Base-by-base conservation (phyloP, 2,797 vertebrate genomes). In the Carduelis carduelis region DNA sequence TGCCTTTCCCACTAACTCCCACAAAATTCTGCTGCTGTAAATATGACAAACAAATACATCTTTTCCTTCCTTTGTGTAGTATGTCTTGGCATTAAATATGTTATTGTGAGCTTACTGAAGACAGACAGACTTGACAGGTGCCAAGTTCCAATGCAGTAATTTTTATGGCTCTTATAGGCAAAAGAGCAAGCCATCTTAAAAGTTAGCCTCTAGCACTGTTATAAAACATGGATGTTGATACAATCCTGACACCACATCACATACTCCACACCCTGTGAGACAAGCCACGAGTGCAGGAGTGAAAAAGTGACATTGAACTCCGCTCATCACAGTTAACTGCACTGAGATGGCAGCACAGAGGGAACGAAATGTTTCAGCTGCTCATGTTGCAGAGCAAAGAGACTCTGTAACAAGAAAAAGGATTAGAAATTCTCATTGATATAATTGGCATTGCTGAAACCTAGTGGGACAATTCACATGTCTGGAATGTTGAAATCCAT, bases 401-500 rank as follows among this genome's bases (percentile, higher is more conserved):
- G 46, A 53, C 32, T 63, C 57, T 32, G 52, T 76, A 93, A 74
- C 27, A 46, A 83, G 70, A 22, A 83, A 52, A 76, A 53, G 41
- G 70, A 80, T 90, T 74, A 72, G 83, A 83, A 77, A 89, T 89
- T 93, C 49, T 85, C 53, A 60, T 61, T 80, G 60, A 85, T 89
- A 14, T 65, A 87, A 77, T 2, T 65, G 92, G 49, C 49, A 24
- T 64, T 74, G 68, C 77, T 82, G 80, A 94, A 94, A 95, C 30
- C 91, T 83, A 71, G 59, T 64, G 77, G 87, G 91, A 88, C 80
- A 86, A 53, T 37, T 91, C 16, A 4, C 74, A 50, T 6, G 20
- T 55, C 56, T 82, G 27, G 85, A 96, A 94, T 91, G 77, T 79
- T 90, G 87, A 96, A 86, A 84, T 76, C 70, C 46, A 37, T 34